A percentile compares a stretch with the other conserved stretches of the same genome.
Evolutionary conservation across 2,888 invertebrate genomes (phyloP).

Genomic region (Laothoe populi): DNA sequence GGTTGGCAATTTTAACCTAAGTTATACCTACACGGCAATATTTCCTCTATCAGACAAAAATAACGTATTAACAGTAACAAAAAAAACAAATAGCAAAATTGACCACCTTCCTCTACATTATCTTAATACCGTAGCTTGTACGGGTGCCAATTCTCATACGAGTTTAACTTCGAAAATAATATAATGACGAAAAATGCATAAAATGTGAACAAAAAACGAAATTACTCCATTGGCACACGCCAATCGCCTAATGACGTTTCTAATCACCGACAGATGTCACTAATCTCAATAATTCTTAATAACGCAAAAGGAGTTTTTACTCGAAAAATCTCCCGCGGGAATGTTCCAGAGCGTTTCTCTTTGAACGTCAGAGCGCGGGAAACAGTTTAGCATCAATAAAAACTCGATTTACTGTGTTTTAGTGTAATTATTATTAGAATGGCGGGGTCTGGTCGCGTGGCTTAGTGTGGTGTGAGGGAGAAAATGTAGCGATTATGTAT

Average conservation of each 20-base stretch:
- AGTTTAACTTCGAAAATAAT: too few relatives aligned
- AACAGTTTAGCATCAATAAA: conserved; percentile 21
- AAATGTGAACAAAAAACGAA: too few relatives aligned
- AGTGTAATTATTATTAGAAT: conserved; percentile 18
- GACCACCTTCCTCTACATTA: too few relatives aligned
- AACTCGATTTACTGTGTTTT: conserved; percentile 9
- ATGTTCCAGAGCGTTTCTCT: conserved; percentile 2
- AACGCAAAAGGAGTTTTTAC: not conserved
- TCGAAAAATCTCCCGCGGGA: not conserved
- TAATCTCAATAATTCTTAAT: not conserved
- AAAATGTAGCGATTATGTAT: not conserved
- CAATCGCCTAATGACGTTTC: not conserved
- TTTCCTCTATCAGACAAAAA: too few relatives aligned
- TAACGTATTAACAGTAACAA: too few relatives aligned
- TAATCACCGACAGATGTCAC: not conserved
- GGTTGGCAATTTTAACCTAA: too few relatives aligned
- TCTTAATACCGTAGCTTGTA: too few relatives aligned
- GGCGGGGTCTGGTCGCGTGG: conserved; percentile 21
- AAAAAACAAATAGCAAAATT: too few relatives aligned
- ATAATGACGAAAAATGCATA: too few relatives aligned
- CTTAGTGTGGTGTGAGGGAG: not conserved
- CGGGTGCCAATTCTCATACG: too few relatives aligned
- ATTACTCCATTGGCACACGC: not conserved
- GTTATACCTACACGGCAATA: too few relatives aligned
- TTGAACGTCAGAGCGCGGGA: conserved; percentile 11